phyloP scores from a whole-genome alignment of 2,113 vertebrate genomes.

The Mormyrus iriodes region DNA sequence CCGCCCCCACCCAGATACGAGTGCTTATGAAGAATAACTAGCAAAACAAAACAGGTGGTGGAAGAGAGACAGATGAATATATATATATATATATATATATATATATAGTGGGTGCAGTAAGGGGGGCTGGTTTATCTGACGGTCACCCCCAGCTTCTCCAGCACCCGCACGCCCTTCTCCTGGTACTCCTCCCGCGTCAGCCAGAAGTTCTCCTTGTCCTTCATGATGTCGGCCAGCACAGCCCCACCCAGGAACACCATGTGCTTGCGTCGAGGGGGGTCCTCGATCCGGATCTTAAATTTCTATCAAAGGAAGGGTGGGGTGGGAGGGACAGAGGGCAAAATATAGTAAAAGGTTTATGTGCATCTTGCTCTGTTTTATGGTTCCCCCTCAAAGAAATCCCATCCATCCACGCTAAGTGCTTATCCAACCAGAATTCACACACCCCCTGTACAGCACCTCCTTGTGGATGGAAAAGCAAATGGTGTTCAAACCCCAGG shows the following conservation, averaged over 20 bases:
- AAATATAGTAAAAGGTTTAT: neutral
- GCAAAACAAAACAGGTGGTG: slow-evolving; percentile 37
- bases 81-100: slow-evolving; percentile 15
- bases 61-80: slow-evolving; percentile 2
- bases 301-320: slow-evolving; percentile 57
- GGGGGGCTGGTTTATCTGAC: slow-evolving; percentile 74
- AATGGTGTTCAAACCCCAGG: neutral
- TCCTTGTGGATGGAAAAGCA: neutral
- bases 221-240: slow-evolving; percentile 91
- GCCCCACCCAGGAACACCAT: slow-evolving; percentile 90
- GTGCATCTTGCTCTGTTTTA: neutral
- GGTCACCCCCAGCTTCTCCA: slow-evolving; percentile 90
- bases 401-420: neutral
- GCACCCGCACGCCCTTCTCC: slow-evolving; percentile 82
- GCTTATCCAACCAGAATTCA: neutral
- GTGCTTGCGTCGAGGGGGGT: slow-evolving; percentile 87
- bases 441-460: neutral
- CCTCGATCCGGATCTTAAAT: slow-evolving; percentile 93
- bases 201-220: slow-evolving; percentile 97
- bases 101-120: slow-evolving; percentile 1
- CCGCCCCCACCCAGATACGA: slow-evolving; percentile 47
- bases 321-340: neutral
- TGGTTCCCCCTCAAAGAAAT: neutral
- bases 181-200: slow-evolving; percentile 88
- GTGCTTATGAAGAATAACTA: slow-evolving; percentile 30